Conservation (phyloP, 2,113 vertebrate species). For the Bettongia penicillata region DNA sequence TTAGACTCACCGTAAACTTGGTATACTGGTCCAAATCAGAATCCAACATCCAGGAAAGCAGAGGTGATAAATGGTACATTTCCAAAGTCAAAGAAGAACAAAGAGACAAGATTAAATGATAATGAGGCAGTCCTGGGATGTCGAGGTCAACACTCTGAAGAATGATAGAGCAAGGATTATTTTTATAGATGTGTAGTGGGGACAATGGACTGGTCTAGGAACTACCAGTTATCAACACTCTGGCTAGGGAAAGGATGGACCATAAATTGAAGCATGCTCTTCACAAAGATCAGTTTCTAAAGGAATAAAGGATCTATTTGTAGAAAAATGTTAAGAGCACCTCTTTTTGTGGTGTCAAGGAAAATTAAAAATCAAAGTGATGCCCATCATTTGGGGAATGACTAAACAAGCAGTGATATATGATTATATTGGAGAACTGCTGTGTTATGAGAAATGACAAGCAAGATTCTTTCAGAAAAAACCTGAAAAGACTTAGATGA, state of each 20-base stretch:
- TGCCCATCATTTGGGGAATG: neutral
- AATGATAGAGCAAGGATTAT: fast-evolving
- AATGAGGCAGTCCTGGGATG: neutral
- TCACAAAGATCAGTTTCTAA: neutral
- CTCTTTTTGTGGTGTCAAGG: neutral
- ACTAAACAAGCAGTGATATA: neutral
- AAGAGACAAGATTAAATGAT: fast-evolving
- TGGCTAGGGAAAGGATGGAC: neutral
- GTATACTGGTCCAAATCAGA: neutral
- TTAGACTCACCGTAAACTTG: neutral
- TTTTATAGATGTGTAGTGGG: neutral
- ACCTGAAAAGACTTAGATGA: neutral
- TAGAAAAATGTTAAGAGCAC: neutral
- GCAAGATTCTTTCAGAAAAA: neutral
- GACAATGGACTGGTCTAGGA: neutral
- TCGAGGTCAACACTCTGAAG: neutral
- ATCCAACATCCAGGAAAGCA: neutral
- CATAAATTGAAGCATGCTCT: neutral
- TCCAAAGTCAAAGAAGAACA: neutral
- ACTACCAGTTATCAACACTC: neutral
- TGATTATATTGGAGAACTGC: neutral
- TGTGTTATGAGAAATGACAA: neutral
- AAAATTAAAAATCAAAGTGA: neutral
- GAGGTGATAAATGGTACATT: neutral
- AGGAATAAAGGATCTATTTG: neutral